Percentiles rank a stretch among this genome's conserved stretches.
These are phyloP conservation scores for Rapana venosa DNA, from an alignment of 2,888 invertebrate genomes.

Conservation along the genomic window DNA sequence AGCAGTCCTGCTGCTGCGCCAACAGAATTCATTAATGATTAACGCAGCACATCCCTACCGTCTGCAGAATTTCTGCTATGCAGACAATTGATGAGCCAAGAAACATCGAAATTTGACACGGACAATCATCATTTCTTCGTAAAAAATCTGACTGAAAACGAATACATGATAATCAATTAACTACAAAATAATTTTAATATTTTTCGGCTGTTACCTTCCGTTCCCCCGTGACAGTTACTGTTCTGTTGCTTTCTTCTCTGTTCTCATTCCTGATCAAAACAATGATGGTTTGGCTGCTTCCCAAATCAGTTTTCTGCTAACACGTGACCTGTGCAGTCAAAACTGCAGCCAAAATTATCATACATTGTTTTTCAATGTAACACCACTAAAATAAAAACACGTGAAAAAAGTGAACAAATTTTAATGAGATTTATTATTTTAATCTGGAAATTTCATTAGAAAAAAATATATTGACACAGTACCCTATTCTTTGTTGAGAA, in stretches of 20 bases:
- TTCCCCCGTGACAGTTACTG: background rate
- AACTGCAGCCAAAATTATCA: background rate
- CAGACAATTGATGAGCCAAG: background rate
- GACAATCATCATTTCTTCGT: background rate
- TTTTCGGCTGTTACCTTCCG: background rate
- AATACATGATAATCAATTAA: background rate
- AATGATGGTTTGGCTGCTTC: constrained; percentile 30
- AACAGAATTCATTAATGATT: constrained; percentile 4
- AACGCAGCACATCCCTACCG: background rate
- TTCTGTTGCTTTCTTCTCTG: background rate
- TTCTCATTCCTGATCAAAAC: constrained; percentile 31
- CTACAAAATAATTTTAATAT: background rate
- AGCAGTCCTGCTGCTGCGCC: background rate
- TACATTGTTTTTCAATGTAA: background rate
- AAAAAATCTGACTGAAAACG: background rate
- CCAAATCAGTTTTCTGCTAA: constrained; percentile 7
- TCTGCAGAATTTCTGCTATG: background rate
- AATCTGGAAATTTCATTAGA: background rate
- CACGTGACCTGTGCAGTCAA: constrained; percentile 30
- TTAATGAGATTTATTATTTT: background rate
- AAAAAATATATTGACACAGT: background rate
- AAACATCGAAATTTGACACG: background rate
- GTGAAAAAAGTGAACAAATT: background rate
- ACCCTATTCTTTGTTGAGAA: background rate
- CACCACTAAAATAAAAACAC: background rate